Evolutionary conservation across 2,797 vertebrate genomes (phyloP), one percentile per base, ranked within the genome.

Genomic region (Rhyacichthys aspro): DNA sequence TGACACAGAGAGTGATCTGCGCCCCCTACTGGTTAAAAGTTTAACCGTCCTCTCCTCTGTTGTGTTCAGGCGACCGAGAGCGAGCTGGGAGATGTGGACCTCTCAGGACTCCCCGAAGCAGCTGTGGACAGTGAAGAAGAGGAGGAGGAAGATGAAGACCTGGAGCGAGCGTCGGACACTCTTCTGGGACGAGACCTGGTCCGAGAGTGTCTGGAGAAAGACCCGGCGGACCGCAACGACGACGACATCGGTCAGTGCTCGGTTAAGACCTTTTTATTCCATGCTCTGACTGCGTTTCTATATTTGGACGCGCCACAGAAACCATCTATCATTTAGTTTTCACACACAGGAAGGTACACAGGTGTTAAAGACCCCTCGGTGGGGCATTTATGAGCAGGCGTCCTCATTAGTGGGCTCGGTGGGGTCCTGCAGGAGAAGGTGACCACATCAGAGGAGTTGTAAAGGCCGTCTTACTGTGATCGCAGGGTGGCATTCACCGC

Each of bases 101-200:
- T 99, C 72, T 97, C 97, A 0, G 96, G 96, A 39, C 96, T 99
- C 41, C 96, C 96, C 0, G 97, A 98, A 89, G 95, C 95, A 38
- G 91, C 95, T 12, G 97, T 99, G 56, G 97, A 99, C 91, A 97
- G 96, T 12, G 97, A 99, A 76, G 96, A 98, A 87, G 97, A 99
- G 48, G 96, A 97, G 16, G 96, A 98, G 11, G 97, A 98, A 64
- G 97, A 99, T 49, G 97, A 98, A 86, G 97, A 98, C 48, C 92
- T 98, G 72, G 97, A 99, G 74, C 90, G 95, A 82, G 93, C 95
- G 38, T 93, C 94, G 0, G 95, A 97, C 82, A 90, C 95, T 0
- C 89, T 98, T 14, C 87, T 96, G 12, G 94, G 94, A 3, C 87
- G 96, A 67, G 97, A 99, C 82, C 86, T 98, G 75, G 96, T 98